Conservation (phyloP, 1,140 invertebrate genomes). For the Himalopsyche phryganea region DNA sequence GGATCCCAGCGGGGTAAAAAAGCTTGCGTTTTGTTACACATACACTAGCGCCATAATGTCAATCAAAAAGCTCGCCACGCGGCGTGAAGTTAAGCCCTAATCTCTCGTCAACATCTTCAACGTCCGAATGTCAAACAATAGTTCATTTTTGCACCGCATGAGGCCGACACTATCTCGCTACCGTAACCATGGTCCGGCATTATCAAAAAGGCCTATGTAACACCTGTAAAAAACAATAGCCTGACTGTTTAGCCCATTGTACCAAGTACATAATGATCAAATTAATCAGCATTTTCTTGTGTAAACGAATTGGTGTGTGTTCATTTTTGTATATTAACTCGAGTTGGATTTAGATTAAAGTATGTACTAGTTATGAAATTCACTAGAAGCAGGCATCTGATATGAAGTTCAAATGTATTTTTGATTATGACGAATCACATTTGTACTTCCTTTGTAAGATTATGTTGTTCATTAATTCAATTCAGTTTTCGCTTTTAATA, state of each 20-base stretch:
- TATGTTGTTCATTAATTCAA: neutral
- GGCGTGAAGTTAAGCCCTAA: slow-evolving; percentile 2
- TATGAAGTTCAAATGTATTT: slow-evolving; percentile 4
- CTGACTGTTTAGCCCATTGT: no score
- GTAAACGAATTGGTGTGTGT: no score
- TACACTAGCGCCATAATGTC: neutral
- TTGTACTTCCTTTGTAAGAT: slow-evolving; percentile 1
- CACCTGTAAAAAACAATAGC: no score
- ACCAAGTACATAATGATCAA: no score
- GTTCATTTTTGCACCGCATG: slow-evolving; percentile 28
- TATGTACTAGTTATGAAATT: no score
- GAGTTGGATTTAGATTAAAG: no score
- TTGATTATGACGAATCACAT: slow-evolving; percentile 8
- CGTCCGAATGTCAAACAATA: slow-evolving; percentile 28
- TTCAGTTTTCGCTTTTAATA: no score
- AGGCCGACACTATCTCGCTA: slow-evolving; percentile 27
- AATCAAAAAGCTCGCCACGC: neutral
- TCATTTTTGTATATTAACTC: no score
- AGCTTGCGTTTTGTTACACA: neutral
- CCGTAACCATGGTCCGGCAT: neutral
- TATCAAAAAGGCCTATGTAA: neutral
- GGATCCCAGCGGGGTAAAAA: neutral
- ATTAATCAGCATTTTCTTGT: no score
- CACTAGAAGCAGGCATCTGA: neutral
- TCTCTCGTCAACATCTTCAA: slow-evolving; percentile 18